A percentile compares a stretch with the other conserved stretches of the same genome.
phyloP scores from a whole-genome alignment of 64 coral and sea anemone species.

The Montipora foliosa region DNA sequence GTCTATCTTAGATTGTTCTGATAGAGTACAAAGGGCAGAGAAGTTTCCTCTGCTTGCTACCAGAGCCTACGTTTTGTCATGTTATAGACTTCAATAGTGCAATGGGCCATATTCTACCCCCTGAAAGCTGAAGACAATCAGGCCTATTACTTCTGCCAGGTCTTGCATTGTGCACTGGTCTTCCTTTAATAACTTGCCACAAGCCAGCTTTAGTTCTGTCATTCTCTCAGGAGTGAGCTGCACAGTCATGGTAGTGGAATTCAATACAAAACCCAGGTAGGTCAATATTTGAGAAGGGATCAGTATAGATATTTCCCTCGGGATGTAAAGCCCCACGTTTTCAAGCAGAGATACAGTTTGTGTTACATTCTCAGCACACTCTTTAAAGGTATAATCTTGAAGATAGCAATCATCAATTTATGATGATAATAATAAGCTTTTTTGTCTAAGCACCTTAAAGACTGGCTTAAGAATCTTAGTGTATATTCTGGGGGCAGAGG shows the following conservation, averaged over 20 bases:
- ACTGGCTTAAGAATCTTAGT: conserved; percentile 52
- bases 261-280: conserved; percentile 24
- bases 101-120: conserved; percentile 23
- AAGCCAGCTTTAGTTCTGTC: not conserved
- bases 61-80: not conserved
- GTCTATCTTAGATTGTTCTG: too few relatives aligned
- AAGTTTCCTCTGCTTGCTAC: too few relatives aligned
- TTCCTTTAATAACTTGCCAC: not conserved
- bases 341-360: conserved; percentile 1
- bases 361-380: too few relatives aligned
- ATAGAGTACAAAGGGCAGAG: too few relatives aligned
- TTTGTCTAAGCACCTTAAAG: conserved; percentile 11
- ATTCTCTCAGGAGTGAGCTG: too few relatives aligned
- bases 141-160: too few relatives aligned
- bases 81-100: not conserved
- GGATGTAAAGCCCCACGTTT: conserved; percentile 13
- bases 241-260: too few relatives aligned
- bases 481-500: conserved; percentile 24
- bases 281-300: not conserved
- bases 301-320: conserved; percentile 15
- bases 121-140: not conserved
- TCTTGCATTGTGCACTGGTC: not conserved
- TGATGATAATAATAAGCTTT: conserved; percentile 21
- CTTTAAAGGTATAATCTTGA: not conserved
- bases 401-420: conserved; percentile 2